These are phyloP conservation scores for Idaea dimidiata DNA, from an alignment of 2,888 invertebrate species.

Conservation along the genomic window DNA sequence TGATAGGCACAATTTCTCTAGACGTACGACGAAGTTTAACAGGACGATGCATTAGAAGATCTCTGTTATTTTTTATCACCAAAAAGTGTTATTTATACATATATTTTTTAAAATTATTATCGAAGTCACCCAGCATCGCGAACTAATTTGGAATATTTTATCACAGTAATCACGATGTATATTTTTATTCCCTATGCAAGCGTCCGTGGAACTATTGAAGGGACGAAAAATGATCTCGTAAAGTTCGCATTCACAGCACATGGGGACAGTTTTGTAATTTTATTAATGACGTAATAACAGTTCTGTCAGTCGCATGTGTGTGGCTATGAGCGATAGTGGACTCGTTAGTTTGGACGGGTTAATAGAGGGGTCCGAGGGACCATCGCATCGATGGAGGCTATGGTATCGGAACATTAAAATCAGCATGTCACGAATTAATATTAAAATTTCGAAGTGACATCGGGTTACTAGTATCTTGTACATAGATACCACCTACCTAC, in stretches of 20 bases:
- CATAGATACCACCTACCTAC: too few species aligned
- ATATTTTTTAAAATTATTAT: too few species aligned
- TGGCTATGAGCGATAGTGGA: slow-evolving; percentile 77
- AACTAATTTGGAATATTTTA: not conserved
- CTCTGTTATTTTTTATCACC: too few species aligned
- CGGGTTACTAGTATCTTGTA: not conserved
- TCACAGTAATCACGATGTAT: slow-evolving; percentile 19
- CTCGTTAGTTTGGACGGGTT: slow-evolving; percentile 77
- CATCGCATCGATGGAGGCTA: slow-evolving; percentile 68
- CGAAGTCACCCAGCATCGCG: not conserved
- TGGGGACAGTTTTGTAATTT: slow-evolving; percentile 79
- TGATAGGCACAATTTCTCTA: too few species aligned
- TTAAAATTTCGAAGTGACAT: slow-evolving; percentile 1
- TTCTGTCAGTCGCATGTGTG: slow-evolving; percentile 78
- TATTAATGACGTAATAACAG: slow-evolving; percentile 81
- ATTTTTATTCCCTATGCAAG: slow-evolving; percentile 15
- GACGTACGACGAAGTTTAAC: too few species aligned
- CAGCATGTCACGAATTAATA: slow-evolving; percentile 22
- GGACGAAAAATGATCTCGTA: slow-evolving; percentile 54
- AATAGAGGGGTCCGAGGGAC: slow-evolving; percentile 69
- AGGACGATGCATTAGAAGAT: too few species aligned
- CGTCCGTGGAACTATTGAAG: slow-evolving; percentile 17
- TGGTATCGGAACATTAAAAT: slow-evolving; percentile 44
- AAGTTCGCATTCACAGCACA: slow-evolving; percentile 63
- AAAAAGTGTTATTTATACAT: too few species aligned